Base-by-base conservation (phyloP, 2,797 vertebrate species). In the Eutrigla gurnardus region DNA sequence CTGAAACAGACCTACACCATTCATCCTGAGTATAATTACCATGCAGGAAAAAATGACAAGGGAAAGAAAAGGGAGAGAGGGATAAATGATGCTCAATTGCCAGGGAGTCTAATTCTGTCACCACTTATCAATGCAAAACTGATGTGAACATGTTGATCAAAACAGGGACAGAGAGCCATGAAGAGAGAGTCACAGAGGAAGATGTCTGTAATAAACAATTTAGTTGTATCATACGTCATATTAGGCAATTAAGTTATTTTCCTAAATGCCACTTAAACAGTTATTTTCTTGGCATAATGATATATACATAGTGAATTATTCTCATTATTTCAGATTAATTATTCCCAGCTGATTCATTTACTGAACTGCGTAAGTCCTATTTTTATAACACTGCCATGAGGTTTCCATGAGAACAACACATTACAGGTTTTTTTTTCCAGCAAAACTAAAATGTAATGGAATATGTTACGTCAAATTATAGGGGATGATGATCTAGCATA, bases 21-120 rank as follows among this genome's bases (percentile, higher is more conserved):
- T 94, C 91, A 87, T 93, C 93, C 92, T 89, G 88, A 82, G 89
- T 70, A 70, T 93, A 93, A 93, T 89, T 90, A 92, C 86, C 85
- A 88, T 88, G 77, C 76, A 88, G 82, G 88, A 85, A 79, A 71
- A 73, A 88, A 86, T 72, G 52, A 75, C 78, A 79, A 76, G 62
- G 25, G 25, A 63, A 58, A 66, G 53, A 40, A 35, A 61, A 50
- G 65, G 46, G 58, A 80, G 73, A 67, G 73, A 68, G 70, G 77
- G 70, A 87, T 85, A 74, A 91, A 88, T 87, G 82, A 85, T 45
- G 61, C 73, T 82, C 55, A 80, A 78, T 45, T 78, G 86, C 80
- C 73, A 77, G 75, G 65, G 63, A 90, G 85, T 79, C 73, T 52
- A 59, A 76, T 80, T 84, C 78, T 87, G 84, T 80, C 75, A 88